Evolutionary conservation across 2,888 invertebrate species (phyloP), one percentile per base, ranked within the genome.

Genomic region (Troides oblongomaculatus): DNA sequence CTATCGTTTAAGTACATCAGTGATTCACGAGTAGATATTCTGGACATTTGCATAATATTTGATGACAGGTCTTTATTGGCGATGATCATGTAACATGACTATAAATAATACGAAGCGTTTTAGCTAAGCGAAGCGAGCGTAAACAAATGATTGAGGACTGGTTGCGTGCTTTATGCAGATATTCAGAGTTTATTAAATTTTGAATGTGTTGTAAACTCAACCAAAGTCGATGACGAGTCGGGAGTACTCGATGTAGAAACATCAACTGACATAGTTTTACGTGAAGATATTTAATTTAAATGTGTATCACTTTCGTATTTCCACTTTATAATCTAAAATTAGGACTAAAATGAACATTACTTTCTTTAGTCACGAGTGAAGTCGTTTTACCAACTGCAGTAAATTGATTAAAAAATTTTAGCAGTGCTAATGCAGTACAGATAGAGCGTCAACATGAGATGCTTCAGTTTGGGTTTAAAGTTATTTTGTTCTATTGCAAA

Each of bases 51-150:
- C 89, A 90, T 91, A 87, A 84, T 85, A 81, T 84, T 88, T 77
- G 78, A 85, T 76, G 85, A 82, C 81, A 82, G 82, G 81, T 79
- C 84, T 90, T 91, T 90, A 92, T 90, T 86, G 88, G 81, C 79
- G 76, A 84, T 77, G 82, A 86, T 88, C 92, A 91, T 92, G 91
- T 88, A 86, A 90, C 84, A 81, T 74, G 82, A 80, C 86, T 84
- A 86, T 90, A 89, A 88, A 89, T 87, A 87, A 84, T 82, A 85
- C 78, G 77, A 81, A 82, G 81, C 84, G 84, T 85, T 87, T 88
- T 82, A 83, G 81, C 79, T 79, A 84, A 83, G 81, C 82, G 70
- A 84, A 85, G 84, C 83, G 86, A 88, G 90, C 89, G 86, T 89
- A 89, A 89, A 90, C 85, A 86, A 88, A 88, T 81, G 83, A 88